Evolutionary conservation across 2,888 invertebrate genomes (phyloP).

Genomic region (Perizoma flavofasciatum): DNA sequence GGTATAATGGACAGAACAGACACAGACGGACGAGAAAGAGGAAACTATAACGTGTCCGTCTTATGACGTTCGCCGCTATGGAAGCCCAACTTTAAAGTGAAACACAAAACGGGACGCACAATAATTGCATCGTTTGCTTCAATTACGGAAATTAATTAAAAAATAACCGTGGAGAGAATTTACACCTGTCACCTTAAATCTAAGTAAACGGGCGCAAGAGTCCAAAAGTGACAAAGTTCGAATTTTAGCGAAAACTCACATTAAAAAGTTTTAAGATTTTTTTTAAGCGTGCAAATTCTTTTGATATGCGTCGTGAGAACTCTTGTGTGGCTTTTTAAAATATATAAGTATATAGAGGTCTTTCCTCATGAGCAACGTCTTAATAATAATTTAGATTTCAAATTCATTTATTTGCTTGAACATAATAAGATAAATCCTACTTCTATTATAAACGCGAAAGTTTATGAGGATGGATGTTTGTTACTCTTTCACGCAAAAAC

Average conservation of each 20-base stretch:
- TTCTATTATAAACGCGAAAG: too few species aligned
- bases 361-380: too few species aligned
- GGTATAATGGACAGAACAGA: too few species aligned
- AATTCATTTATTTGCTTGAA: too few species aligned
- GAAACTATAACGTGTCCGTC: too few species aligned
- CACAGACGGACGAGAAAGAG: too few species aligned
- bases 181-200: conserved; percentile 24
- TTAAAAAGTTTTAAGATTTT: too few species aligned
- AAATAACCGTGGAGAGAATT: conserved; percentile 22
- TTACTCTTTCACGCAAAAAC: too few species aligned
- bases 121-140: conserved; percentile 27
- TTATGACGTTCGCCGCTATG: not conserved
- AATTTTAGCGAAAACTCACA: conserved; percentile 10
- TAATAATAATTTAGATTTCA: too few species aligned
- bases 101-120: conserved; percentile 6
- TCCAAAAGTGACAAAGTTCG: conserved; percentile 11
- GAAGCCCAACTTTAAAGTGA: not conserved
- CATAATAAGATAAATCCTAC: too few species aligned
- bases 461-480: too few species aligned
- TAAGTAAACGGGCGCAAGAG: conserved; percentile 16
- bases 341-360: too few species aligned
- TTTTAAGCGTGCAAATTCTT: not conserved
- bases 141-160: conserved; percentile 31
- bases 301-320: not conserved
- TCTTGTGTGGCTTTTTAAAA: not conserved